These are phyloP conservation scores for Hypotaenidia philippensis DNA, from an alignment of 2,797 vertebrate genomes.

Conservation along the genomic window DNA sequence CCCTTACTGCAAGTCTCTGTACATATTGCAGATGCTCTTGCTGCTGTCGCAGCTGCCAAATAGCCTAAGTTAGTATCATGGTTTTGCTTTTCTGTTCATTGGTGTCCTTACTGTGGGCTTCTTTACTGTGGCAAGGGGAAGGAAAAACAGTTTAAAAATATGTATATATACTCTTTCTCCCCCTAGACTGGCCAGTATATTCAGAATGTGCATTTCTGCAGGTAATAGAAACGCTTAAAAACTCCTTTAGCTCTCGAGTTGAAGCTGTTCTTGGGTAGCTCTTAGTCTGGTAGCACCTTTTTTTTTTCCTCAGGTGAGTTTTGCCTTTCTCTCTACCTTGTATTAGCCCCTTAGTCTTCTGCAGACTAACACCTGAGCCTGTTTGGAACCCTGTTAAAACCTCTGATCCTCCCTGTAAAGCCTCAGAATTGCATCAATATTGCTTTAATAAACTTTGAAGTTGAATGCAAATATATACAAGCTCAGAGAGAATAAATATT, in stretches of 20 bases:
- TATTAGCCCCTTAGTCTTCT: background rate
- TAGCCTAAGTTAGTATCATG: background rate
- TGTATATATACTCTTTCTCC: too few relatives aligned
- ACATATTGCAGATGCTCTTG: background rate
- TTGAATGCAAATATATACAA: background rate
- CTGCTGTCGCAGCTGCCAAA: background rate
- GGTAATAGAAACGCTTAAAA: background rate
- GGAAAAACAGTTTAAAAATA: background rate
- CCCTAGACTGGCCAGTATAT: background rate
- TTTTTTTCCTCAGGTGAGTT: background rate
- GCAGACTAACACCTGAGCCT: background rate
- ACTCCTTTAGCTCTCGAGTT: background rate
- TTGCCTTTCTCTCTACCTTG: background rate
- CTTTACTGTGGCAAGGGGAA: background rate
- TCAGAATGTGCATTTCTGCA: background rate
- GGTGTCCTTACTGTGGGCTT: background rate
- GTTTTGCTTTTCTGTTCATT: background rate
- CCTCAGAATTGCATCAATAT: background rate
- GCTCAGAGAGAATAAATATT: conserved; percentile 9
- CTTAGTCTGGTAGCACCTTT: background rate
- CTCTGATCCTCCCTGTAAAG: background rate
- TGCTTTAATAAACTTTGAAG: background rate
- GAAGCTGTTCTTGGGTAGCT: background rate
- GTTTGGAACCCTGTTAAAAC: background rate
- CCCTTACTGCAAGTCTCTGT: background rate